Percentiles rank a stretch among this genome's conserved stretches.
phyloP scores from a whole-genome alignment of 2,888 invertebrate genomes.

The Eledone cirrhosa region DNA sequence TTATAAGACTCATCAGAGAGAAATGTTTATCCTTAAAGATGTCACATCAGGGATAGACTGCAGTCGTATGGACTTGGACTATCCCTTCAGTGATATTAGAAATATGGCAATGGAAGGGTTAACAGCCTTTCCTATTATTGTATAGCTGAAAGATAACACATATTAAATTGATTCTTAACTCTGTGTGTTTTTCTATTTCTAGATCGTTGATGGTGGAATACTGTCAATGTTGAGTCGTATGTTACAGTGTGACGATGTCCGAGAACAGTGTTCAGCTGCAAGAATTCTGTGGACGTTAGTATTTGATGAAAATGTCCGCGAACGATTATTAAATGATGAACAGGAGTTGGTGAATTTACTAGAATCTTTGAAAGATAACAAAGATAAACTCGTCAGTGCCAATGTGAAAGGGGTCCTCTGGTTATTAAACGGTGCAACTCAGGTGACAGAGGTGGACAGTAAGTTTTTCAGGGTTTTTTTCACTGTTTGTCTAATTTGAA shows the following conservation, averaged over 20 bases:
- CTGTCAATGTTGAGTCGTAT: constrained; percentile 49
- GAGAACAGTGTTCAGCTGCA: constrained; percentile 52
- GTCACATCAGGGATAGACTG: no score
- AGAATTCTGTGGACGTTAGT: constrained; percentile 57
- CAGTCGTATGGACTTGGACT: no score
- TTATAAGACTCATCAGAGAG: no score
- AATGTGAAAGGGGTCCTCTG: constrained; percentile 54
- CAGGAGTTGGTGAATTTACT: constrained; percentile 46
- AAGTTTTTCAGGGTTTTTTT: neutral
- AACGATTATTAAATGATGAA: constrained; percentile 43
- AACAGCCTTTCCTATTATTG: no score
- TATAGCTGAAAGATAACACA: no score
- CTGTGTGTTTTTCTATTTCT: neutral
- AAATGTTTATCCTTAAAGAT: no score
- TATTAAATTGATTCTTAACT: no score
- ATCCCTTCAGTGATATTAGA: no score
- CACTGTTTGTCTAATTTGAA: neutral
- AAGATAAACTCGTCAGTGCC: constrained; percentile 48
- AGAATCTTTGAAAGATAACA: constrained; percentile 46
- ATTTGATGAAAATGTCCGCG: constrained; percentile 55
- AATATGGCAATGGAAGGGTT: no score
- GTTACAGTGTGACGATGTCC: constrained; percentile 46
- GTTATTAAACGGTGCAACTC: constrained; percentile 56
- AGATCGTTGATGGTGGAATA: constrained; percentile 57
- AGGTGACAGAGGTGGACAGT: constrained; percentile 31